Evolutionary conservation across 2,888 invertebrate genomes (phyloP), one percentile per base, ranked within the genome.

Genomic region (Diarsia brunnea): DNA sequence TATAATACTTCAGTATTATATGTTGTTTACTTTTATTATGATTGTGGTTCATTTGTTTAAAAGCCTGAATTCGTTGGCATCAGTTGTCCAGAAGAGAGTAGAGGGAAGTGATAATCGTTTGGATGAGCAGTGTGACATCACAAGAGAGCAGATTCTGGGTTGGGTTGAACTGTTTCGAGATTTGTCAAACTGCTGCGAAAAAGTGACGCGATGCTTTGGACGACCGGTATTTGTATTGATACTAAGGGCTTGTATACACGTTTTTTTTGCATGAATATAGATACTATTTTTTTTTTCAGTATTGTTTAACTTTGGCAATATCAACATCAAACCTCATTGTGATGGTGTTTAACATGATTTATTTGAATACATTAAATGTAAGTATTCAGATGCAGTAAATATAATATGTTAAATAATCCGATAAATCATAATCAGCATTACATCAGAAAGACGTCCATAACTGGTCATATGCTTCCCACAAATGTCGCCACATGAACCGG

Each of bases 121-220:
- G 2, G 45, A 53, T 45, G 71, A 58, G 8, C 72, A 27, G 19
- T 61, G n/a, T 45, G 51, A 45, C 24, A 27, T 73, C 7, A 53
- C 75, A 51, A 5, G 7, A 11, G 75, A 75, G 21, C 47, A 65
- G 19, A 60, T 75, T 19, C 65, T 75, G 19, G 58, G 5, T 19
- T 75, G 75, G 43, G 19, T 60, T 16, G 49, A 43, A 55, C 5
- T 51, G 19, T 75, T 65, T 47, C 55, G n/a, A n/a, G n/a, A 75
- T 75, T 31, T 75, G 51, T 16, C 27, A 12, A 66, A 66, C 21
- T 66, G 60, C 27, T 76, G 66, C n/a, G 16, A 76, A 21, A 75
- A 45, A 5, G 8, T 60, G 1, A 76, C 24, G 21, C 21, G 11
- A 10, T 75, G 77, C n/a, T 75, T 45, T 31, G 74, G 74, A 53